phyloP scores from a whole-genome alignment of 1,140 invertebrate species.

The Vanessa atalanta region DNA sequence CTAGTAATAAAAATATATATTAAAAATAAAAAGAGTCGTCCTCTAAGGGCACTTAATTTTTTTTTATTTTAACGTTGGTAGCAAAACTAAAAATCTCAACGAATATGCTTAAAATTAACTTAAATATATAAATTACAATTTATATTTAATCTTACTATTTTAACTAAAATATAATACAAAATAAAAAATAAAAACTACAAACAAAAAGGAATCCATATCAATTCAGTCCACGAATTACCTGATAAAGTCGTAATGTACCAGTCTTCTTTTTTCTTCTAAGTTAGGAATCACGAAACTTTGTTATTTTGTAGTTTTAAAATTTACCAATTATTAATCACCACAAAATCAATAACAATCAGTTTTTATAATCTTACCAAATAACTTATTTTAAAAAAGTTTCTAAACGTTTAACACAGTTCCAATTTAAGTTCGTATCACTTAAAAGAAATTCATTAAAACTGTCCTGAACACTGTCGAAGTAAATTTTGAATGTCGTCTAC shows the following conservation, averaged over 20 bases:
- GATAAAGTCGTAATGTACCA: slow-evolving; percentile 43
- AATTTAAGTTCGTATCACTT: slow-evolving; percentile 62
- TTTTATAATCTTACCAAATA: slow-evolving; percentile 56
- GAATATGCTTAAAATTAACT: no score
- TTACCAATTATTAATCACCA: slow-evolving; percentile 52
- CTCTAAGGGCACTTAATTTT: no score
- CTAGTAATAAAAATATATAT: no score
- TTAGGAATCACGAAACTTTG: slow-evolving; percentile 55
- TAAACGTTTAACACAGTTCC: slow-evolving; percentile 54
- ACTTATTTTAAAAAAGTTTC: slow-evolving; percentile 58
- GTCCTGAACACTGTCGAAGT: slow-evolving; percentile 57
- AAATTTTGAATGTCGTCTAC: slow-evolving; percentile 59
- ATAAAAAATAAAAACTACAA: slow-evolving; percentile 1
- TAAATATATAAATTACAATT: no score
- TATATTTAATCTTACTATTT: no score
- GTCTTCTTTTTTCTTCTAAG: slow-evolving; percentile 55
- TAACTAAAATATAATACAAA: neutral
- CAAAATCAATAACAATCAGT: slow-evolving; percentile 54
- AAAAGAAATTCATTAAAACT: slow-evolving; percentile 55
- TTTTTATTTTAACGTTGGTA: no score
- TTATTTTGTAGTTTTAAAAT: slow-evolving; percentile 48
- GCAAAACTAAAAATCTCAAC: no score
- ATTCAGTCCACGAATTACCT: slow-evolving; percentile 49
- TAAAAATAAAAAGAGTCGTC: no score
- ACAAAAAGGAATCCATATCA: neutral